phyloP scores from a whole-genome alignment of 2,888 invertebrate species.

The Beris chalybata region DNA sequence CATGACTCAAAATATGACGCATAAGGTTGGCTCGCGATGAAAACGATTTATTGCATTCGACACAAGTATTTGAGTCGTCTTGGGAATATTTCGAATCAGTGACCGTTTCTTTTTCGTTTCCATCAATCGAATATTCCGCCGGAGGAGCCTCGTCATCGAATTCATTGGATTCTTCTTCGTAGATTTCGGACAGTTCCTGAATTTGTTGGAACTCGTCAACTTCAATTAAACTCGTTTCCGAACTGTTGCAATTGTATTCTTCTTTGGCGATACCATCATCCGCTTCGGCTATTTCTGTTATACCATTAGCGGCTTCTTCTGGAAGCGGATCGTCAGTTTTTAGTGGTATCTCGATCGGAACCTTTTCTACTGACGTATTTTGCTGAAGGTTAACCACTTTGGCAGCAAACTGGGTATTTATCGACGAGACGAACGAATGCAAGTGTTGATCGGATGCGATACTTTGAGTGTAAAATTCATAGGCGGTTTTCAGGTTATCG shows the following conservation, averaged over 20 bases:
- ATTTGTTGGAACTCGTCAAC: background rate
- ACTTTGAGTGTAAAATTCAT: slow-evolving; percentile 38
- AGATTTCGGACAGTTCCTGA: background rate
- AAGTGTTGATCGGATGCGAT: slow-evolving; percentile 36
- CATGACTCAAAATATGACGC: slow-evolving; percentile 34
- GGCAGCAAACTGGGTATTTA: slow-evolving; percentile 32
- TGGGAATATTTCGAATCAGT: background rate
- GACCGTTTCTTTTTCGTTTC: too few species aligned
- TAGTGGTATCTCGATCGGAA: too few species aligned
- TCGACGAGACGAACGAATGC: slow-evolving; percentile 29
- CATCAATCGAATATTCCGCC: background rate
- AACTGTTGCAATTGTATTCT: too few species aligned
- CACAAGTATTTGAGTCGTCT: slow-evolving; percentile 16
- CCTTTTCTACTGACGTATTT: background rate
- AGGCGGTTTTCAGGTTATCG: slow-evolving; percentile 35
- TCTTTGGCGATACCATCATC: too few species aligned
- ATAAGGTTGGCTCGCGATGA: slow-evolving; percentile 33
- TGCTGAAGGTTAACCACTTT: slow-evolving; percentile 7
- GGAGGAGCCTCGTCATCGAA: background rate
- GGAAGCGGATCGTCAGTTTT: too few species aligned
- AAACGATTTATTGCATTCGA: slow-evolving; percentile 32
- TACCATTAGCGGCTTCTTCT: too few species aligned
- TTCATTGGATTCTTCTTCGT: background rate
- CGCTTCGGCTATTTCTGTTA: too few species aligned
- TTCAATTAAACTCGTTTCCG: too few species aligned